Conservation (phyloP, 2,888 invertebrate species). For the Acrocyrtus sp. region DNA sequence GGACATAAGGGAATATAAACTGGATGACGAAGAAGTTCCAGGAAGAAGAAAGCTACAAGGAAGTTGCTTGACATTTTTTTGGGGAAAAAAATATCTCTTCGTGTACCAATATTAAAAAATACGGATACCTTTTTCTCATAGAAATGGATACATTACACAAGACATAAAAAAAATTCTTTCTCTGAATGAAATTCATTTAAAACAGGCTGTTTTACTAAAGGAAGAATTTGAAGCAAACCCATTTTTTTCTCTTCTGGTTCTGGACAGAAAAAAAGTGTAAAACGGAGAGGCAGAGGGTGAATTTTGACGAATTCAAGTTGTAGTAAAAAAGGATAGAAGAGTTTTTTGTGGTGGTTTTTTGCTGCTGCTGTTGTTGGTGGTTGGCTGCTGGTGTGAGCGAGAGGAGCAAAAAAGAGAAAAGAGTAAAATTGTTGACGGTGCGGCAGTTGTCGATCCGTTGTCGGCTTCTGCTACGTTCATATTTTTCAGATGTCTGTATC, state of each 20-base stretch:
- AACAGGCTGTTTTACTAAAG: neutral
- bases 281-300: neutral
- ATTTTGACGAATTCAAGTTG: neutral
- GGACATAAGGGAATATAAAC: too few relatives aligned
- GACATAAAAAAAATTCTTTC: slow-evolving; percentile 6
- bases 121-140: too few relatives aligned
- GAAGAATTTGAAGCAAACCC: neutral
- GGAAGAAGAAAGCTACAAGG: too few relatives aligned
- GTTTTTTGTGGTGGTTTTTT: neutral
- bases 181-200: neutral
- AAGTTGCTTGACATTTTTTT: too few relatives aligned
- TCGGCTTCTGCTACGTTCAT: slow-evolving; percentile 33
- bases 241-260: neutral
- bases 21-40: too few relatives aligned
- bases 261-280: neutral
- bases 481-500: neutral
- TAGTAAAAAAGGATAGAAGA: neutral
- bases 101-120: too few relatives aligned
- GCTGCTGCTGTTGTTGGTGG: neutral
- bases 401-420: slow-evolving; percentile 15
- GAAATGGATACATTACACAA: slow-evolving; percentile 6
- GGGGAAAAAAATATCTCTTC: too few relatives aligned
- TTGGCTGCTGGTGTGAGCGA: neutral
- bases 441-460: slow-evolving; percentile 25
- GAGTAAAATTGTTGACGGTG: too few relatives aligned